These are phyloP conservation scores for Trissonchulus sp. DNA, from an alignment of 2,888 invertebrate species.

Conservation along the genomic window DNA sequence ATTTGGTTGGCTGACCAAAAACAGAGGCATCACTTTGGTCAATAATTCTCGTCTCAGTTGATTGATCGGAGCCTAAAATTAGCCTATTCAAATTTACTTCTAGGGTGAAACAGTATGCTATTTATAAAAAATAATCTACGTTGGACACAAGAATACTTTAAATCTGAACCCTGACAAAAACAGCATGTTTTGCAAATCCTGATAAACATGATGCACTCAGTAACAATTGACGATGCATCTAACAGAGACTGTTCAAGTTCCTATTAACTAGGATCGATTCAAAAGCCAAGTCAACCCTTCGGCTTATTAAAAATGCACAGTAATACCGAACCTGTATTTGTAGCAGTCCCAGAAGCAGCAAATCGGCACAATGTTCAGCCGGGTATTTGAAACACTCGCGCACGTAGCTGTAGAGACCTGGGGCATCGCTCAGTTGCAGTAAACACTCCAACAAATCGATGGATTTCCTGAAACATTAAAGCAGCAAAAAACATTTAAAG, in stretches of 20 bases:
- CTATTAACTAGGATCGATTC: too few relatives aligned
- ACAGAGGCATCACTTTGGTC: slow-evolving; percentile 78
- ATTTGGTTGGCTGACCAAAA: slow-evolving; percentile 90
- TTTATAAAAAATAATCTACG: too few relatives aligned
- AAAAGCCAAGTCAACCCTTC: too few relatives aligned
- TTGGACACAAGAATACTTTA: too few relatives aligned
- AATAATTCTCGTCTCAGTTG: slow-evolving; percentile 71
- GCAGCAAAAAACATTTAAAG: background rate
- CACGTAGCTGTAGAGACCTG: slow-evolving; percentile 70
- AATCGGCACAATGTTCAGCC: slow-evolving; percentile 85
- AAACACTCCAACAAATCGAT: slow-evolving; percentile 81
- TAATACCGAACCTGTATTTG: slow-evolving; percentile 68
- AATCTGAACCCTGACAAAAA: too few relatives aligned
- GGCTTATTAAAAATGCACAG: too few relatives aligned
- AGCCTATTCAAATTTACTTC: too few relatives aligned
- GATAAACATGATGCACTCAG: too few relatives aligned
- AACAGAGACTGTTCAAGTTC: too few relatives aligned
- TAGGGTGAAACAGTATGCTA: too few relatives aligned
- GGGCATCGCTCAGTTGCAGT: slow-evolving; percentile 73
- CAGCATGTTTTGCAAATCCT: too few relatives aligned
- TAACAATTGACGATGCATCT: too few relatives aligned
- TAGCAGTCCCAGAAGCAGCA: slow-evolving; percentile 76
- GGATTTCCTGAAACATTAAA: slow-evolving; percentile 62
- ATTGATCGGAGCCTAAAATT: slow-evolving; percentile 53
- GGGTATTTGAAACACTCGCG: slow-evolving; percentile 86